These are phyloP conservation scores for Rhizomys pruinosus DNA, from an alignment of 2,113 vertebrate genomes.

Conservation along the genomic window DNA sequence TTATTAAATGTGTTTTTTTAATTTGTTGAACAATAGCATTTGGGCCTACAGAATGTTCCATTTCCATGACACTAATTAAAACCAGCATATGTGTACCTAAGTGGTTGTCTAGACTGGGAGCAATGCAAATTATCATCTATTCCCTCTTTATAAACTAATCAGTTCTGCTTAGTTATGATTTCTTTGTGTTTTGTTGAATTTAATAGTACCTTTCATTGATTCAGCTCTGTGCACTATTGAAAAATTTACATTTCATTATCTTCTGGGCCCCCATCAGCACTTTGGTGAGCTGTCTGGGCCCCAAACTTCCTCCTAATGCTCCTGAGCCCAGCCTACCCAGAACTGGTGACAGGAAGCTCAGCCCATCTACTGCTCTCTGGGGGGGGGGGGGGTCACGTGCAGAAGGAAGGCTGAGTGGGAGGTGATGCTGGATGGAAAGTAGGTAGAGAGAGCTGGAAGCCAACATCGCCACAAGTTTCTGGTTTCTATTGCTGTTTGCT, in stretches of 20 bases:
- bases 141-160: slow-evolving; percentile 77
- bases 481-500: not conserved
- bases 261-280: not conserved
- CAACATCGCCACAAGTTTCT: not conserved
- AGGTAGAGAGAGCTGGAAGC: not conserved
- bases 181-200: slow-evolving; percentile 78
- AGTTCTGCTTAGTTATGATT: slow-evolving; percentile 77
- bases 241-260: slow-evolving; percentile 55
- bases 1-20: slow-evolving; percentile 57
- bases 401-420: not conserved
- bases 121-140: slow-evolving; percentile 74
- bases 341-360: not conserved
- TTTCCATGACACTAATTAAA: slow-evolving; percentile 71
- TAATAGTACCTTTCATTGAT: slow-evolving; percentile 80
- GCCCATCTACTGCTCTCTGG: not conserved
- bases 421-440: not conserved
- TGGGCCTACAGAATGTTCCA: slow-evolving; percentile 36
- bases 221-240: slow-evolving; percentile 60
- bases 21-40: slow-evolving; percentile 72
- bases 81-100: slow-evolving; percentile 66
- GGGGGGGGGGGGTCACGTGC: not conserved
- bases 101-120: slow-evolving; percentile 81
- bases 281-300: too few relatives aligned
- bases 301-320: not conserved
- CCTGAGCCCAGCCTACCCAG: not conserved